Percentiles rank a stretch among this genome's conserved stretches.
phyloP scores from a whole-genome alignment of 1,140 invertebrate genomes.

The Rhopalosiphum maidis region DNA sequence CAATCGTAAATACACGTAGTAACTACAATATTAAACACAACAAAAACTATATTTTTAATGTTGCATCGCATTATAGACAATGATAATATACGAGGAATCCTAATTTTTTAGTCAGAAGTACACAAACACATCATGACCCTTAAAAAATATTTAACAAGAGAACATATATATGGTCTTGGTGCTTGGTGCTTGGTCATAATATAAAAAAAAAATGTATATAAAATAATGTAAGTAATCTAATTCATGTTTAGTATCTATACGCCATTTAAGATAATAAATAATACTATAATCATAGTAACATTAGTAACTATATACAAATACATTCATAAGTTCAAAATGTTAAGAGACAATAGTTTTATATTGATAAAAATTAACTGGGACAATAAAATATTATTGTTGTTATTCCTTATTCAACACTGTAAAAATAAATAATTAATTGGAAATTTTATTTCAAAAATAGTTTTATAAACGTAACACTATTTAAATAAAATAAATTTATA shows the following conservation, averaged over 20 bases:
- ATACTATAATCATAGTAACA: too few relatives aligned
- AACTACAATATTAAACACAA: not conserved
- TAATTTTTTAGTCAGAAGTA: not conserved
- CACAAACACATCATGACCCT: not conserved
- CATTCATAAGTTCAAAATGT: too few relatives aligned
- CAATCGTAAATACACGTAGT: not conserved
- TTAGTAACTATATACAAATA: too few relatives aligned
- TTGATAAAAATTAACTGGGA: not conserved
- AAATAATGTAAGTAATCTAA: not conserved
- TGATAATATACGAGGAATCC: not conserved
- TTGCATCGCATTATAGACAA: not conserved
- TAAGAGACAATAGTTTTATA: too few relatives aligned
- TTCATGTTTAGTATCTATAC: not conserved
- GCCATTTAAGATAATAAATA: not conserved
- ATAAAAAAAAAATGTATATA: not conserved
- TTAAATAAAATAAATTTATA: too few relatives aligned
- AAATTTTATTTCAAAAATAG: not conserved
- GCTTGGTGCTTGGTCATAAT: too few relatives aligned
- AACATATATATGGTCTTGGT: not conserved
- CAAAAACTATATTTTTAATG: not conserved
- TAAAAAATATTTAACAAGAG: not conserved
- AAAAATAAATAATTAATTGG: not conserved
- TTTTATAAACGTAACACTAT: not conserved
- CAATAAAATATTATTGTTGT: not conserved
- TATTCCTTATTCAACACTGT: not conserved